Evolutionary conservation across 2,888 invertebrate genomes (phyloP), one percentile per base, ranked within the genome.

Genomic region (Stegophylla sp.): DNA sequence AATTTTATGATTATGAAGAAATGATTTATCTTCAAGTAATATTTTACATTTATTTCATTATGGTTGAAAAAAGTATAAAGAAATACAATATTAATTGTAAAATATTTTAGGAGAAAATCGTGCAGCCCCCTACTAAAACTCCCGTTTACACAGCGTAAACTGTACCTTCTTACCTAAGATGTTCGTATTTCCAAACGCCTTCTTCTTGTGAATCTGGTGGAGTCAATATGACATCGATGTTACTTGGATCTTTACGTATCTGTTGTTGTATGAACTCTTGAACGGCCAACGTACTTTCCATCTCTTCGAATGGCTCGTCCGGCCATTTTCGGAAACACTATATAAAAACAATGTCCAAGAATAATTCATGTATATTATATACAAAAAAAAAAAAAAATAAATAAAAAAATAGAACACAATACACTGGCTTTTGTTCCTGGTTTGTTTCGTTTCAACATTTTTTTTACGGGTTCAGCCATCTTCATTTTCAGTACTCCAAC

Each of bases 141-240:
- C n/a, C n/a, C 34, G 7, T 7, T 5, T 34, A n/a, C 0, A 20
- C 12, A n/a, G 9, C 13, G 15, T 4, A 28, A 59, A 74, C 17
- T 3, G 4, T 63, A n/a, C n/a, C n/a, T 63, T 3, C 41, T 82
- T 87, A 94, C 94, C 94, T 91, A 82, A 99, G 90, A 89, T 99
- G 99, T 88, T 99, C 99, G 87, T 99, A 99, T 88, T 99, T 99
- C 99, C 99, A 99, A 71, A 99, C 98, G 56, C 98, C 98, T 87
- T 98, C 97, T 86, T 98, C 98, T 88, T 98, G 97, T 26, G 94
- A 93, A 85, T 98, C 97, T 1, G 99, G 99, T 89, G 98, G 96
- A 85, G 93, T 95, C 72, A 99, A 88, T 85, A 99, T 98, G 82
- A 94, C 90, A 85, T 97, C 97, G 82, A 98, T 93, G 88, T 97